phyloP scores from a whole-genome alignment of 2,888 invertebrate species.

The Cenopis cana region DNA sequence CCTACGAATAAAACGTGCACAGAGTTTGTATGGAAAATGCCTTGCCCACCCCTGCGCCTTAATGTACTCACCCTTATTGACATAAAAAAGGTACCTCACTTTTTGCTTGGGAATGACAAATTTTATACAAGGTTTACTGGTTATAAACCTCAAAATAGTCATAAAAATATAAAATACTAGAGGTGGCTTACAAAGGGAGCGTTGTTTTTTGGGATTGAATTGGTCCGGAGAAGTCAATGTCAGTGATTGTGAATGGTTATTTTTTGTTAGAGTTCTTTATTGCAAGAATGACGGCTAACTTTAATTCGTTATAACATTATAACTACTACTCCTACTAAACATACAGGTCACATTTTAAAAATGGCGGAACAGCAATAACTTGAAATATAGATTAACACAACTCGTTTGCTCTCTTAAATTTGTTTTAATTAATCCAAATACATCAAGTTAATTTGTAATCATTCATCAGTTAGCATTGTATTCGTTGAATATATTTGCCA shows the following conservation, averaged over 20 bases:
- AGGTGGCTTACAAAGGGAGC: no score
- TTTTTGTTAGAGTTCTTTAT: not conserved
- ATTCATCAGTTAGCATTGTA: slow-evolving; percentile 12
- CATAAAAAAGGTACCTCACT: no score
- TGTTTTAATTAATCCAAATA: slow-evolving; percentile 5
- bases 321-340: no score
- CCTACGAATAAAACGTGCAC: no score
- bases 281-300: not conserved
- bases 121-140: no score
- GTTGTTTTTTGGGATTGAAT: not conserved
- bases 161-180: no score
- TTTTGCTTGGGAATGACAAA: no score
- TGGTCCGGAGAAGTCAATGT: not conserved
- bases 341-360: not conserved
- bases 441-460: slow-evolving; percentile 1
- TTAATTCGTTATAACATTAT: not conserved
- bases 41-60: no score
- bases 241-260: not conserved
- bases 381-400: not conserved
- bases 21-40: no score
- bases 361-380: not conserved
- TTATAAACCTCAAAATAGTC: no score
- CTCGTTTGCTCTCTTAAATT: not conserved
- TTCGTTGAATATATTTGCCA: not conserved
- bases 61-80: no score